Base-by-base conservation (phyloP, 2,797 vertebrate genomes). In the Erethizon dorsatum region DNA sequence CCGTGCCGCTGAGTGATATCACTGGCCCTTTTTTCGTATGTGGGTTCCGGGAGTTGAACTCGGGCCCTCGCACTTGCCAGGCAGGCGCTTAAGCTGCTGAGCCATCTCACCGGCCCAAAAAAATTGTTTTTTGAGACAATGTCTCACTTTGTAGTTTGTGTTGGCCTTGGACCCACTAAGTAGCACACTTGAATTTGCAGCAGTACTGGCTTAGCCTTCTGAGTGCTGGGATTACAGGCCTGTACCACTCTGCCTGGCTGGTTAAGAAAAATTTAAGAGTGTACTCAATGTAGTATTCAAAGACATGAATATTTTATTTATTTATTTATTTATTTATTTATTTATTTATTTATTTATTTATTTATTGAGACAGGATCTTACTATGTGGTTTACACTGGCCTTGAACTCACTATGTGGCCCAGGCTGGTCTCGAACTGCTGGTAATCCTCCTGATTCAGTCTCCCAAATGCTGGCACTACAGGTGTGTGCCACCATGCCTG, bases 271-370 rank as follows among this genome's bases (percentile, higher is more conserved):
- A 85, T 92, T 90, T 69, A 75, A 92, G 56, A n/a, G 17, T 54
- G 1, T 95, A 59, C 28, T 77, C 69, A 95, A 61, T 33, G 20
- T 93, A 90, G 56, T 92, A 18, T 52, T 90, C 37, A n/a, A n/a
- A 65, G 69, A 67, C 26, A 45, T 5, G 73, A 82, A 83, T 45
- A 33, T 17, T 67, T 7, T 67, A 1, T 61, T 9, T 10, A 26
- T 61, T 56, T 56, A 17, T 56, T 56, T 56, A 3, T 57, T 59
- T 10, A 61, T 61, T 57, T 57, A 57, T 20, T 57, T 57, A 57
- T 61, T 56, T 56, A 17, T 56, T 56, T 56, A 3, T 61, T 56
- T 56, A 17, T 56, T 56, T 56, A 3, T 20, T 57, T 57, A 57
- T 57, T 26, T 28, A 28, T 61, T 28, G 45, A 69, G 67, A 37